Evolutionary conservation across 1,140 invertebrate species (phyloP), one percentile per base, ranked within the genome.

Genomic region (Tribolium castaneum): DNA sequence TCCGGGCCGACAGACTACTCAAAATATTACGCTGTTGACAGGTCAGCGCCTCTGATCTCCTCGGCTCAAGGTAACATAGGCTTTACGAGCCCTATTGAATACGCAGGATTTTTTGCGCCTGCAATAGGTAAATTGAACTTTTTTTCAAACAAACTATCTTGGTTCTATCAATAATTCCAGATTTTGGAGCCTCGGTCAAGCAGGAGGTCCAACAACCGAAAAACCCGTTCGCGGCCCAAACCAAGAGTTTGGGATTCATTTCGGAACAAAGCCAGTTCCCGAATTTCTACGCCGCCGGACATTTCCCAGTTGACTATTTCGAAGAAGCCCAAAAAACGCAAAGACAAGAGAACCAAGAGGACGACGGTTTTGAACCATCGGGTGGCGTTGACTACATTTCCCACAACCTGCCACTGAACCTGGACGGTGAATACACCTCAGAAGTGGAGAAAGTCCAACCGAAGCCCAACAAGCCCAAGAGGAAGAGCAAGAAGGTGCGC

Each of bases 1-100:
- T 75, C 80, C 9, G 73, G 74, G 34, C 81, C 59, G 4, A 76
- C 80, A 34, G 81, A 82, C 51, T 82, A 82, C 16, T 82, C 81
- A 10, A 82, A 82, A 77, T 82, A 82, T 71, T 82, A 82, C 62
- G 34, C 76, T 1, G 76, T 71, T 12, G 76, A 78, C 30, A 72
- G 39, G 25, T 80, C 77, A 56, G 72, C 62, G 45, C 77, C 77
- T n/a, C 59, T 73, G 25, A 30, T 51, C 16, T 34, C 25, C 6
- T 30, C 59, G 70, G 35, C 45, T 52, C 19, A 74, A 80, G 30
- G 35, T 74, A 56, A 52, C 50, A 22, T 22, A n/a, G 76, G 62
- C 50, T 80, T 78, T 66, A 70, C 73, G 5, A 76, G 50, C 45
- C 75, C 73, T 6, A 34, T 56, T 9, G 73, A 79, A 73, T 80